Base-by-base conservation (phyloP, 2,113 vertebrate species). In the Bufo gargarizans region DNA sequence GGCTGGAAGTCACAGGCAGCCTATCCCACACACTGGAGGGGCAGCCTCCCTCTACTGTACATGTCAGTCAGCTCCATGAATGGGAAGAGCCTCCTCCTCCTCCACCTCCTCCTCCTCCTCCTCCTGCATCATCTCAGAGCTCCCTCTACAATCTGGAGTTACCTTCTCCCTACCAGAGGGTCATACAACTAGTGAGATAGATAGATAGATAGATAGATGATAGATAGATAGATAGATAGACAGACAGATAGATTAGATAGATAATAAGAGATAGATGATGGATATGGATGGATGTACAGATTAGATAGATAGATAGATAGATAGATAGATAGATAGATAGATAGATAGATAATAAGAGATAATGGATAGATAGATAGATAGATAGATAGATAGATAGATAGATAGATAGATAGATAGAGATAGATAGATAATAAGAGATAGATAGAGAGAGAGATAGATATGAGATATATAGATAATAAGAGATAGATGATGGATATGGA, bases 1-100 rank as follows among this genome's bases (percentile, higher is more conserved):
- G 10, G 58, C 58, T 13, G 10, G 47, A 55, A 71, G 53, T 82
- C 86, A 74, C 86, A 63, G 43, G 67, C 86, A 72, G 86, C 79
- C 63, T 82, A n/a, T 81, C 53, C 86, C 55, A 74, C 74, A 74
- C 86, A 76, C 67, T 69, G 80, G 20, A 88, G 14, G 50, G 17
- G 79, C 78, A 74, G 55, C 69, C 86, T 80, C 79, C 69, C 20
- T 59, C 86, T 87, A 87, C 86, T 74, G 71, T 76, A 67, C 69
- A 77, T 59, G 86, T 74, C 65, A 43, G 53, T 53, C 45, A 56
- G 16, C 33, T 7, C 53, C 61, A 82, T 47, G 53, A 58, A 69
- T 69, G 86, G 59, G 53, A 45, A 47, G 45, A 49, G 22, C 85
- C 63, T 22, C 53, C 69, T 49, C 77, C 79, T 55, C 14, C 50